A percentile compares a stretch with the other conserved stretches of the same genome.
Conservation (phyloP, 2,888 invertebrate species). For the Limnephilus auricula region DNA sequence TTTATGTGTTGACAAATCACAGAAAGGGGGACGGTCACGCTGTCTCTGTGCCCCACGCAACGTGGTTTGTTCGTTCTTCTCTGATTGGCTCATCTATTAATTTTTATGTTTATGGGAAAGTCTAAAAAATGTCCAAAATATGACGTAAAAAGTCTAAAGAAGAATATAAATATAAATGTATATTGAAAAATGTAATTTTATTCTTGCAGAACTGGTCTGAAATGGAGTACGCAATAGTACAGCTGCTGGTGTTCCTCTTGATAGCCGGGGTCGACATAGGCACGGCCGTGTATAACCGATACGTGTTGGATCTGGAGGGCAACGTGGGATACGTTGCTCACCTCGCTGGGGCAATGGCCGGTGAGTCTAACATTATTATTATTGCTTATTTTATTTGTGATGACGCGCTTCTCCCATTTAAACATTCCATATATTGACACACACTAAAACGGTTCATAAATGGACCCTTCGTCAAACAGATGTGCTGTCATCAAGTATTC, state of each 20-base stretch:
- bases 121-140: no score
- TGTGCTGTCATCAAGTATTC: no score
- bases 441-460: no score
- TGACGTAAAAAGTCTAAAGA: background rate
- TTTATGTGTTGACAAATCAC: no score
- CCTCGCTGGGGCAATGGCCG: constrained; percentile 93
- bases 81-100: no score
- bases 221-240: constrained; percentile 95
- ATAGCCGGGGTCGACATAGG: constrained; percentile 91
- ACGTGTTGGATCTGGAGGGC: constrained; percentile 82
- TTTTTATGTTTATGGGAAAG: no score
- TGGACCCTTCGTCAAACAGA: no score
- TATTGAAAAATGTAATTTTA: constrained; percentile 22
- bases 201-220: constrained; percentile 93
- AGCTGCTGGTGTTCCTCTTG: constrained; percentile 88
- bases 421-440: no score
- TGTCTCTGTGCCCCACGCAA: no score
- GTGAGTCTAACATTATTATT: constrained; percentile 74
- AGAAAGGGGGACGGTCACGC: no score
- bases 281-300: constrained; percentile 93
- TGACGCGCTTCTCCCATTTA: no score
- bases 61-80: no score
- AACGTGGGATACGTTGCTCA: constrained; percentile 97
- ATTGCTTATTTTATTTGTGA: background rate
- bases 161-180: background rate